Percentiles rank a stretch among this genome's conserved stretches.
phyloP scores from a whole-genome alignment of 2,888 invertebrate species.

The Mesorhabditis spiculigera region DNA sequence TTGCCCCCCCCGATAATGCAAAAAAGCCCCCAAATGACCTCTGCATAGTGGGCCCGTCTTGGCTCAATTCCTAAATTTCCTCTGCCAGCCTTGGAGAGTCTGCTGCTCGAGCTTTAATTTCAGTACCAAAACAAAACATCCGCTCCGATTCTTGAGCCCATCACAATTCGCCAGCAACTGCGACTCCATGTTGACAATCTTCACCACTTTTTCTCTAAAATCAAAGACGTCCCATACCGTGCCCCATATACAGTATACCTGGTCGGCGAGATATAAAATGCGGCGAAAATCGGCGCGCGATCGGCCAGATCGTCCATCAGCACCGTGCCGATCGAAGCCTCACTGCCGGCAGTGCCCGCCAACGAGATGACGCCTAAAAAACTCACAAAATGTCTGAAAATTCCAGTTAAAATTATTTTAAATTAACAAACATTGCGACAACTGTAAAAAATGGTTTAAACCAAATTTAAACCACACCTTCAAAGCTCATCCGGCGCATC shows the following conservation, averaged over 20 bases:
- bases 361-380: slow-evolving; percentile 8
- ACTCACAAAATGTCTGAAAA: too few relatives aligned
- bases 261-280: slow-evolving; percentile 53
- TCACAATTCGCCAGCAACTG: slow-evolving; percentile 45
- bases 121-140: slow-evolving; percentile 47
- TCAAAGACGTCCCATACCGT: slow-evolving; percentile 17
- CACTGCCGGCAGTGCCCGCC: slow-evolving; percentile 23
- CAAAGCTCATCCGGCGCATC: slow-evolving; percentile 49
- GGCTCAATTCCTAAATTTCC: too few relatives aligned
- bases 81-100: too few relatives aligned
- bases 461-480: slow-evolving; percentile 28
- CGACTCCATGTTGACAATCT: slow-evolving; percentile 53
- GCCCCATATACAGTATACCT: slow-evolving; percentile 3
- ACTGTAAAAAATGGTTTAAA: neutral
- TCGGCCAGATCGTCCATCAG: slow-evolving; percentile 56
- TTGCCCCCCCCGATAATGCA: too few relatives aligned
- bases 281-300: slow-evolving; percentile 52
- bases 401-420: too few relatives aligned
- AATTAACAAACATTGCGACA: neutral
- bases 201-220: slow-evolving; percentile 49
- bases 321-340: slow-evolving; percentile 41
- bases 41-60: too few relatives aligned
- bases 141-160: slow-evolving; percentile 46
- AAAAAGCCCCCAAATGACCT: too few relatives aligned
- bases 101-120: too few relatives aligned